These are phyloP conservation scores for Anniella stebbinsi DNA, from an alignment of 2,797 vertebrate genomes.

Conservation along the genomic window DNA sequence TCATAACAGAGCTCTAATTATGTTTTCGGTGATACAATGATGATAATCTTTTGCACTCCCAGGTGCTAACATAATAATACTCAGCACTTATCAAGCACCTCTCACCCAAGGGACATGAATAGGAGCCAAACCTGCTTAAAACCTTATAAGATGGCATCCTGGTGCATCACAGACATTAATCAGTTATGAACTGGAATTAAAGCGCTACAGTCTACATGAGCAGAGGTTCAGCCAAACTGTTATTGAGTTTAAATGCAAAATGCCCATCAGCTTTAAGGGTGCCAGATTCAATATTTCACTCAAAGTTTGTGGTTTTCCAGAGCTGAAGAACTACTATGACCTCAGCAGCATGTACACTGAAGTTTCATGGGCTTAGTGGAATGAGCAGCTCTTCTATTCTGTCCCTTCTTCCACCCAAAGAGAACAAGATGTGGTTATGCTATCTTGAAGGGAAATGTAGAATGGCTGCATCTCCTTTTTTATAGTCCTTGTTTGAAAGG, in stretches of 20 bases:
- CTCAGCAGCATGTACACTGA: not conserved
- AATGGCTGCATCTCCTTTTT: no score
- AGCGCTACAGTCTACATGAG: not conserved
- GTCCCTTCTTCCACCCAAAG: not conserved
- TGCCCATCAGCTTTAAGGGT: not conserved
- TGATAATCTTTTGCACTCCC: slow-evolving; percentile 61
- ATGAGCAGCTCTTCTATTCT: not conserved
- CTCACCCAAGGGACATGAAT: slow-evolving; percentile 58
- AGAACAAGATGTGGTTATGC: not conserved
- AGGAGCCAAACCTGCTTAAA: slow-evolving; percentile 57
- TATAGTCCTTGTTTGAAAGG: no score
- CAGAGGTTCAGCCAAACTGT: not conserved
- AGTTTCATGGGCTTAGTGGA: not conserved
- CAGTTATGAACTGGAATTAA: slow-evolving; percentile 49
- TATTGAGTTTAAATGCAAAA: not conserved
- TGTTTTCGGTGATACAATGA: slow-evolving; percentile 63
- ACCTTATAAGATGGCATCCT: slow-evolving; percentile 43
- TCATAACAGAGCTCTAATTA: slow-evolving; percentile 60
- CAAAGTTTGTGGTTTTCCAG: slow-evolving; percentile 7
- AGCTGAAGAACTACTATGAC: not conserved
- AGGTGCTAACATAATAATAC: slow-evolving; percentile 48
- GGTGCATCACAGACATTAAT: slow-evolving; percentile 59
- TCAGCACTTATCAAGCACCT: slow-evolving; percentile 58
- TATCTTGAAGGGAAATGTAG: not conserved
- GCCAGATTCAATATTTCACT: not conserved